Base-by-base conservation (phyloP, 2,888 invertebrate genomes). In the Mechanitis mazaeus region DNA sequence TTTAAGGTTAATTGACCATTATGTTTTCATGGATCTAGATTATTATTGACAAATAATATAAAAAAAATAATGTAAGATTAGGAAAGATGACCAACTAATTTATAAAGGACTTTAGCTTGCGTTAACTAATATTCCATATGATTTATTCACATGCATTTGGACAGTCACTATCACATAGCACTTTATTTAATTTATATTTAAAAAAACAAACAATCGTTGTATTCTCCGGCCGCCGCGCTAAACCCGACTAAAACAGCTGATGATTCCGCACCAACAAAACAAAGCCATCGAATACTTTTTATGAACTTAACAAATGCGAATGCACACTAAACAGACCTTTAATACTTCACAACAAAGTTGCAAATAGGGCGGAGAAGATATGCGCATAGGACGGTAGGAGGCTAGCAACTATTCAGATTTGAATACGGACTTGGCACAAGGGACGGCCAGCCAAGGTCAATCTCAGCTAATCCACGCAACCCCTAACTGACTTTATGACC, bases 211-310 rank as follows among this genome's bases (percentile, higher is more conserved):
- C 71, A 74, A 77, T 84, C 87, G 87, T 83, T 81, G 75, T 75
- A 70, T 70, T 77, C 67, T 72, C 65, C 64, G 76, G 77, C 73
- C 77, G 77, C 72, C 77, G 74, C 75, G 87, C 88, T 87, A 87
- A 81, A 72, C 75, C 73, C 69, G 67, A 74, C 72, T 71, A 75
- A 77, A 85, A 85, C 87, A 88, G 87, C 88, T 89, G 88, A 85
- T 84, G 81, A 83, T 84, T 84, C 85, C 85, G 82, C 84, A 77
- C 80, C 74, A 83, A 79, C 86, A 85, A 85, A 87, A 87, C 85
- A 87, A 83, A 80, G 78, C 75, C 64, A 62, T 62, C 63, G 64
- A 63, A 58, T 65, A 68, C 67, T 60, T 68, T 65, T 61, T 58
- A 74, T 78, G 68, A 69, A 58, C 79, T 64, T 65, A 82, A 79